Conservation (phyloP, 2,888 invertebrate genomes). For the Sialis lutaria region DNA sequence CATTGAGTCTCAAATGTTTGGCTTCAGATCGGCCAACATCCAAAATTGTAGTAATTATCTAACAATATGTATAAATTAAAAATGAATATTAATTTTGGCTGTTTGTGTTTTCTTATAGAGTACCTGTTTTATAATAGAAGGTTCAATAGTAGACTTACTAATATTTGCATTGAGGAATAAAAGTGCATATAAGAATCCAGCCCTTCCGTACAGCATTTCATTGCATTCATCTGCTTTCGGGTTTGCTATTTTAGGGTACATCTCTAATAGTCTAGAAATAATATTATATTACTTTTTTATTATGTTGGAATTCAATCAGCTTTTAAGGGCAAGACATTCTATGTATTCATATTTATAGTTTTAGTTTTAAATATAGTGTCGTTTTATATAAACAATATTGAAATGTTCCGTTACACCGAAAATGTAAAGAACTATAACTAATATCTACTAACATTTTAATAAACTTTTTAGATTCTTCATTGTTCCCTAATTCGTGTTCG, state of each 20-base stretch:
- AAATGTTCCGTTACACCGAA: background rate
- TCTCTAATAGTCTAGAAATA: slow-evolving; percentile 33
- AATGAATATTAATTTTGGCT: slow-evolving; percentile 11
- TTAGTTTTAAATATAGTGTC: too few relatives aligned
- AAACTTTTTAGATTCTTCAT: slow-evolving; percentile 30
- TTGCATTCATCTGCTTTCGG: slow-evolving; percentile 41
- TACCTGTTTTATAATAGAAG: slow-evolving; percentile 39
- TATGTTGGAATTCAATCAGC: too few relatives aligned
- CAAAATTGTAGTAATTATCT: slow-evolving; percentile 46
- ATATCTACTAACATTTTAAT: slow-evolving; percentile 30
- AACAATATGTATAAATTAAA: slow-evolving; percentile 13
- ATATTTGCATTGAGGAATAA: slow-evolving; percentile 54
- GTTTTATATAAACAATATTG: too few relatives aligned
- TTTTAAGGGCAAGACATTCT: too few relatives aligned
- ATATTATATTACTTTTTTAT: slow-evolving; percentile 7
- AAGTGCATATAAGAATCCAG: slow-evolving; percentile 65
- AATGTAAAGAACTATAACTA: background rate
- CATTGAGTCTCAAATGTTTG: slow-evolving; percentile 28
- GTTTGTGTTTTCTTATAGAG: slow-evolving; percentile 3
- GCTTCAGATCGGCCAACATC: slow-evolving; percentile 45
- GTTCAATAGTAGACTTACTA: slow-evolving; percentile 37
- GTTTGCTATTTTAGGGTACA: slow-evolving; percentile 35
- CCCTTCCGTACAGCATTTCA: slow-evolving; percentile 72
- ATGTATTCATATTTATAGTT: too few relatives aligned
- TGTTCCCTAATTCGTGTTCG: slow-evolving; percentile 33